Percentiles rank a stretch among this genome's conserved stretches.
Evolutionary conservation across 2,888 invertebrate genomes (phyloP).

Genomic region (Metallyticus violacea): DNA sequence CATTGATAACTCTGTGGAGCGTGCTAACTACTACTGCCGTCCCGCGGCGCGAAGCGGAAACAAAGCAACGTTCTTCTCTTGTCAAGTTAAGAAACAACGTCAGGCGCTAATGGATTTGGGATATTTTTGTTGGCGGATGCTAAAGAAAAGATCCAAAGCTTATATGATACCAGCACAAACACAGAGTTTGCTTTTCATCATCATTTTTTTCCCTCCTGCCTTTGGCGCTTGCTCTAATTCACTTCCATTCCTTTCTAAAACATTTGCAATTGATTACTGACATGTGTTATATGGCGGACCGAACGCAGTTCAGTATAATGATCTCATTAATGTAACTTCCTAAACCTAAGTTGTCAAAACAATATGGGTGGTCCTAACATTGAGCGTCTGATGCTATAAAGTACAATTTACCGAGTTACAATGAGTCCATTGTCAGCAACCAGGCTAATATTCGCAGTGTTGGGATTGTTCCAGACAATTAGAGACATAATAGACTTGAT

Average conservation of each 20-base stretch:
- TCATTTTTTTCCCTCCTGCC: background rate
- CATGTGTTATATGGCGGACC: background rate
- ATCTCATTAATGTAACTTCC: slow-evolving; percentile 2
- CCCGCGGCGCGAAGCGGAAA: slow-evolving; percentile 19
- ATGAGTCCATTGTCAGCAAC: background rate
- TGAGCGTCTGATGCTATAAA: background rate
- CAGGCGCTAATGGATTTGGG: slow-evolving; percentile 14
- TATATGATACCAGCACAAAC: slow-evolving; percentile 3
- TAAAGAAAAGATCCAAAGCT: slow-evolving; percentile 5
- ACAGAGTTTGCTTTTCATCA: background rate
- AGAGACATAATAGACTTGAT: too few relatives aligned
- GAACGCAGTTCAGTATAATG: slow-evolving; percentile 4
- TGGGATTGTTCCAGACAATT: too few relatives aligned
- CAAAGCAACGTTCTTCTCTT: slow-evolving; percentile 19
- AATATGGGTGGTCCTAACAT: background rate
- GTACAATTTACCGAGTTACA: background rate
- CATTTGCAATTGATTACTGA: slow-evolving; percentile 6
- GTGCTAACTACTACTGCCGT: slow-evolving; percentile 1
- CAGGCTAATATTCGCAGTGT: too few relatives aligned
- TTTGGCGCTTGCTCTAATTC: background rate
- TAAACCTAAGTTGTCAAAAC: background rate
- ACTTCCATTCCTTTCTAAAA: background rate
- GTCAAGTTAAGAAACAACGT: slow-evolving; percentile 21
- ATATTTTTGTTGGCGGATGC: slow-evolving; percentile 10
- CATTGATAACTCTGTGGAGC: background rate